Conservation (phyloP, 2,113 vertebrate species). For the Papio anubis region DNA sequence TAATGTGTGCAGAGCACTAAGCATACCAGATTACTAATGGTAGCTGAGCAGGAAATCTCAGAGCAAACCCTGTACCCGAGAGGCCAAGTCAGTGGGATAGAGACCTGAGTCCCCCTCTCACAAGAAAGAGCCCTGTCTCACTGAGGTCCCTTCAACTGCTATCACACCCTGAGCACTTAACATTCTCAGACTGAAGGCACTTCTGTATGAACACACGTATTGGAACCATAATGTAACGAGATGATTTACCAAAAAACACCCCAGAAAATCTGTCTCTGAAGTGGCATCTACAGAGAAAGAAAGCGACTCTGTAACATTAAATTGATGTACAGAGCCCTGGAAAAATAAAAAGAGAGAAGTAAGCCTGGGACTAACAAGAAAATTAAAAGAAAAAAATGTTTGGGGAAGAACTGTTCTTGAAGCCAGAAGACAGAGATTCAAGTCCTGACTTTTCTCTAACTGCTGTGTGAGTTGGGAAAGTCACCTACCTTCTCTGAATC, state of each 20-base stretch:
- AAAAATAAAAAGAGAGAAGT: slow-evolving; percentile 36
- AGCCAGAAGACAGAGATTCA: background rate
- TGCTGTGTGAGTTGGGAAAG: background rate
- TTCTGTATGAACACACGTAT: background rate
- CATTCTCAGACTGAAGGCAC: background rate
- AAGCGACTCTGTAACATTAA: background rate
- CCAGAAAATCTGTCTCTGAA: slow-evolving; percentile 16
- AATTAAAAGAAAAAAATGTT: background rate
- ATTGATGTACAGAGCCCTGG: background rate
- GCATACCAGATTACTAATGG: background rate
- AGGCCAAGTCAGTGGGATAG: background rate
- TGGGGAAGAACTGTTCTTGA: background rate
- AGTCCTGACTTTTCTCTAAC: background rate
- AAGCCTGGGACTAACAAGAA: background rate
- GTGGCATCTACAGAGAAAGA: background rate
- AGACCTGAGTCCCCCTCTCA: background rate
- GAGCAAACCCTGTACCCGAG: background rate
- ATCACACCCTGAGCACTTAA: background rate
- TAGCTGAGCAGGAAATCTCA: background rate
- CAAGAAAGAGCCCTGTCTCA: background rate
- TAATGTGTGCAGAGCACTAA: background rate
- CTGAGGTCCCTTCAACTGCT: background rate
- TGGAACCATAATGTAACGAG: background rate
- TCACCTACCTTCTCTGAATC: background rate
- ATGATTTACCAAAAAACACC: background rate